Conservation (phyloP, 2,113 vertebrate species). For the Sorex fumeus region DNA sequence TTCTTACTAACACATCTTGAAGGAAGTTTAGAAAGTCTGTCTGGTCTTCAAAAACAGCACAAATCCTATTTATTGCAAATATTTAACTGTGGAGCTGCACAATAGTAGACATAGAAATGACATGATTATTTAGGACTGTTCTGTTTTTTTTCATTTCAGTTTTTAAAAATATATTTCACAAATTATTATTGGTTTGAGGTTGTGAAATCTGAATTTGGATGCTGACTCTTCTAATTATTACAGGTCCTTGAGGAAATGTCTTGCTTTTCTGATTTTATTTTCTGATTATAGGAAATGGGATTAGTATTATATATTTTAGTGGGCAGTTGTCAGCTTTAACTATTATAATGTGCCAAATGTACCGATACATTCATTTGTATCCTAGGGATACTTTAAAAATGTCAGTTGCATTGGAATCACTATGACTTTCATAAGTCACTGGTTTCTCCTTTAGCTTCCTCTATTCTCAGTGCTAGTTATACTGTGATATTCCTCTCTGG, state of each 20-base stretch:
- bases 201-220: conserved; percentile 35
- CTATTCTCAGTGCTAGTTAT: neutral
- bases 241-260: neutral
- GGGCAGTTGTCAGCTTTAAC: neutral
- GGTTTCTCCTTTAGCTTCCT: neutral
- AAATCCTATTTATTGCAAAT: conserved; percentile 10
- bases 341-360: neutral
- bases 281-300: conserved; percentile 9
- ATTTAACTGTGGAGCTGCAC: neutral
- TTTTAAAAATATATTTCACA: neutral
- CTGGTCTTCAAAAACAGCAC: neutral
- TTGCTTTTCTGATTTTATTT: neutral
- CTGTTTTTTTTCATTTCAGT: conserved; percentile 5
- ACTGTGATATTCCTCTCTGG: neutral
- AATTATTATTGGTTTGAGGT: neutral
- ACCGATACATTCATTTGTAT: neutral
- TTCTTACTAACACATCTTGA: neutral
- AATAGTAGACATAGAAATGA: neutral
- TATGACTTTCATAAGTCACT: neutral
- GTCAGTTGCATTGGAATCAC: neutral
- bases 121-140: neutral
- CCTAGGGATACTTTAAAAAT: neutral
- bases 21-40: conserved; percentile 5
- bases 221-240: neutral
- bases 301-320: neutral